Evolutionary conservation across 2,797 vertebrate genomes (phyloP), one percentile per base, ranked within the genome.

Genomic region (Phylloscopus collybita): DNA sequence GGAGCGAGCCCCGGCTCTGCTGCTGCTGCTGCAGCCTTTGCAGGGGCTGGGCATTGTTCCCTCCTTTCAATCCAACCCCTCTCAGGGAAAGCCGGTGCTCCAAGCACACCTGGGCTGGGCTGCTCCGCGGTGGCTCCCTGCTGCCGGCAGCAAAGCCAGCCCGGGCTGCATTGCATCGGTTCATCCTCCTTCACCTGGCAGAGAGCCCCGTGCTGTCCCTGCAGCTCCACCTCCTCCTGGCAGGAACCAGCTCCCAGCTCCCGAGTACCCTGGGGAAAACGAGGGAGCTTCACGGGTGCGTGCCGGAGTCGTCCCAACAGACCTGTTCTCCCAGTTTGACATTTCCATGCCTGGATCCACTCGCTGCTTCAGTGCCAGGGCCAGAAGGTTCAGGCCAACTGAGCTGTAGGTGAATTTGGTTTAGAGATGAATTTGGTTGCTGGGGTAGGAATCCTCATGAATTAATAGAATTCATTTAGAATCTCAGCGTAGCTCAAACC

Each of bases 271-370:
- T 10, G 44, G 30, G 74, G 89, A 67, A 67, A 66, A 30, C 5
- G 0, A 64, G 75, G 23, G 72, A 53, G 36, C 86, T 56, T 27
- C 66, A 15, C 21, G 49, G 50, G 12, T 45, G 47, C 12, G 1
- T 18, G 71, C 93, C 22, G 6, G 22, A 32, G 1, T 4, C 0
- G 3, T 60, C 88, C 90, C 90, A 59, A 12, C 89, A 72, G 95
- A 95, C 95, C 94, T 47, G 85, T 94, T 95, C 1, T 65, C 94
- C 96, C 90, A 61, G 91, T 92, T 7, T 30, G 89, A 38, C 21
- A 10, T 76, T 78, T 74, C 91, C 76, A 45, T 14, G 60, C 16
- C 1, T 69, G 2, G 50, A 91, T 83, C 75, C 70, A 16, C 38
- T 53, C 10, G 0, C 60, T 51, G 12, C 88, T 60, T 32, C 40